Evolutionary conservation across 2,113 vertebrate species (phyloP).

Genomic region (Tympanuchus pallidicinctus): DNA sequence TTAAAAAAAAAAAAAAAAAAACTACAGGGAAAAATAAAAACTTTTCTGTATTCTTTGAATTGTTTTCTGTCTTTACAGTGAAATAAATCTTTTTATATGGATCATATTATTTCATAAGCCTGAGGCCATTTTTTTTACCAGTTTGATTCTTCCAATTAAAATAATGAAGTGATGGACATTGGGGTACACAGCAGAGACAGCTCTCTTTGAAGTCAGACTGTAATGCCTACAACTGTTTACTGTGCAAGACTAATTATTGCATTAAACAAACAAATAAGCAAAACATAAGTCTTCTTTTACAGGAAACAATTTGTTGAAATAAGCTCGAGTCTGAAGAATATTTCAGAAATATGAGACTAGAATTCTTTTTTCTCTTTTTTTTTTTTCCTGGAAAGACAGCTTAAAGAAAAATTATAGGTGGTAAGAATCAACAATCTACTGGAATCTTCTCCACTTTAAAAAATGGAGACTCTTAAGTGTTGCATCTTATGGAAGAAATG

Average conservation of each 20-base stretch:
- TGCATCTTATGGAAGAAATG: not conserved
- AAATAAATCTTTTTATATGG: not conserved
- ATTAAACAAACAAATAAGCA: not conserved
- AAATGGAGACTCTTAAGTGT: not conserved
- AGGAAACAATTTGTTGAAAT: conserved; percentile 18
- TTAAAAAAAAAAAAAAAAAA: not conserved
- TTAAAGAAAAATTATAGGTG: not conserved
- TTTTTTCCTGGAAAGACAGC: not conserved
- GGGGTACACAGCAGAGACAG: not conserved
- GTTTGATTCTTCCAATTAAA: not conserved
- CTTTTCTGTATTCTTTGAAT: not conserved
- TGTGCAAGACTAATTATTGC: not conserved
- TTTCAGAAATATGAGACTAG: not conserved
- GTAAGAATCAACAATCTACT: not conserved
- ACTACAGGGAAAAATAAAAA: not conserved
- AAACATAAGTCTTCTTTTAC: not conserved
- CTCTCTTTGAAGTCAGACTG: not conserved
- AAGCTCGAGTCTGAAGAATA: not conserved
- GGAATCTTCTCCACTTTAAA: not conserved
- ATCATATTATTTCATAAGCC: not conserved
- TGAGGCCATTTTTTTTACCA: not conserved
- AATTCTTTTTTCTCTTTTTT: not conserved
- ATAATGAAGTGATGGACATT: not conserved
- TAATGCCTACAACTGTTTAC: not conserved
- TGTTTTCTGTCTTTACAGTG: not conserved